phyloP scores from a whole-genome alignment of 2,113 vertebrate genomes.

The Haemorhous mexicanus region DNA sequence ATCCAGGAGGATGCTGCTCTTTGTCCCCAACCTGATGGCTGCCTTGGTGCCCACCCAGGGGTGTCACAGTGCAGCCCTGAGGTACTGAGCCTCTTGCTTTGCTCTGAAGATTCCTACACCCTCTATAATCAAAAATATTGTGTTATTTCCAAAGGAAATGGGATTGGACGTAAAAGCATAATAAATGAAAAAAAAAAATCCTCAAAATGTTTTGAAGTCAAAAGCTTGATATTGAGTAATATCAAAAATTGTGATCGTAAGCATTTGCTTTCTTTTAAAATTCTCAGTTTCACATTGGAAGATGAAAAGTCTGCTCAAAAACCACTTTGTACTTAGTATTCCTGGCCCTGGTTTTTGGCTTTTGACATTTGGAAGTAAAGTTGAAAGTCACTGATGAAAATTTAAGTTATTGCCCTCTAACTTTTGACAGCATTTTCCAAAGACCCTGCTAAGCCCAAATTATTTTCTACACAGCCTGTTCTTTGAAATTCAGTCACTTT shows the following conservation, averaged over 20 bases:
- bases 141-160: not conserved
- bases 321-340: not conserved
- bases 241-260: not conserved
- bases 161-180: not conserved
- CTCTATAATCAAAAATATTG: not conserved
- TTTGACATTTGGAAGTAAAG: slow-evolving; percentile 37
- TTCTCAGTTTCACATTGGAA: not conserved
- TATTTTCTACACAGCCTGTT: not conserved
- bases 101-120: not conserved
- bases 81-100: not conserved
- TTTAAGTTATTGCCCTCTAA: slow-evolving; percentile 57
- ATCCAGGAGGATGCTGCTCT: not conserved
- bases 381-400: slow-evolving; percentile 45
- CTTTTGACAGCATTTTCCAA: slow-evolving; percentile 50
- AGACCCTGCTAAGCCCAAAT: not conserved
- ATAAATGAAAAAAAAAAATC: not conserved
- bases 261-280: not conserved
- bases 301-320: not conserved
- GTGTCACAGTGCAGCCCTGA: not conserved
- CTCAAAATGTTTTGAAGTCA: not conserved
- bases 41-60: not conserved
- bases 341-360: not conserved
- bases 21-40: not conserved
- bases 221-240: not conserved
- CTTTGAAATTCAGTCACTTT: slow-evolving; percentile 54